phyloP scores from a whole-genome alignment of 2,888 invertebrate species.

The Eledona agricola region DNA sequence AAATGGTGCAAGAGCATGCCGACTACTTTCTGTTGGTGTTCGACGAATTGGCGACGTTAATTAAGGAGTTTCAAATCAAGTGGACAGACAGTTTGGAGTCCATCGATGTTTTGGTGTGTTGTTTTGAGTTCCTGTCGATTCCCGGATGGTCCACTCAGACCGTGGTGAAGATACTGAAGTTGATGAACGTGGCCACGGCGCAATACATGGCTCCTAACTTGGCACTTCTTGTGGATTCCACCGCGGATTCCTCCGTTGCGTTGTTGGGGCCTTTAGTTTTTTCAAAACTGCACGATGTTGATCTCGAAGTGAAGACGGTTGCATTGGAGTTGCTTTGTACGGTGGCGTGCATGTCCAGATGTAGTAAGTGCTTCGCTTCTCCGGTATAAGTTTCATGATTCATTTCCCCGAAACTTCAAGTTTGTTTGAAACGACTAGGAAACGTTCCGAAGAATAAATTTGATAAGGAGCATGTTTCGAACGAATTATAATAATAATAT shows the following conservation, averaged over 20 bases:
- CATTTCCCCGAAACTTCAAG: too few relatives aligned
- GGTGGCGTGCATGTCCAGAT: constrained; percentile 73
- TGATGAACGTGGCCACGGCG: constrained; percentile 74
- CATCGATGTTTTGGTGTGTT: constrained; percentile 69
- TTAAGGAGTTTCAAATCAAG: constrained; percentile 75
- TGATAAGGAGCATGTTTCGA: too few relatives aligned
- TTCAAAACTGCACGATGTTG: constrained; percentile 73
- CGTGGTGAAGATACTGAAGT: constrained; percentile 73
- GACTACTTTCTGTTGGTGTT: constrained; percentile 70
- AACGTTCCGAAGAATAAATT: too few relatives aligned
- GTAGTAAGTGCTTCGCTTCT: constrained; percentile 72
- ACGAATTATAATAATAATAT: too few relatives aligned
- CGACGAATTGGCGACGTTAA: constrained; percentile 70
- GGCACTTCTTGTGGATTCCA: constrained; percentile 74
- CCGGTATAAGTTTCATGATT: too few relatives aligned
- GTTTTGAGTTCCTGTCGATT: constrained; percentile 66
- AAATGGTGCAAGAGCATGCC: constrained; percentile 49
- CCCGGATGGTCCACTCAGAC: constrained; percentile 69
- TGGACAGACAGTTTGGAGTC: constrained; percentile 83
- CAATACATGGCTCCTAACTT: constrained; percentile 82
- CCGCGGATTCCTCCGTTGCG: constrained; percentile 69
- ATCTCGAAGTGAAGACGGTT: constrained; percentile 83
- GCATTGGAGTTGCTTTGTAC: constrained; percentile 77
- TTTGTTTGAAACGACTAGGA: too few relatives aligned
- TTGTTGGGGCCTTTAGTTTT: constrained; percentile 74